Evolutionary conservation across 2,113 vertebrate species (phyloP).

Genomic region (Rhynchopsitta pachyrhyncha): DNA sequence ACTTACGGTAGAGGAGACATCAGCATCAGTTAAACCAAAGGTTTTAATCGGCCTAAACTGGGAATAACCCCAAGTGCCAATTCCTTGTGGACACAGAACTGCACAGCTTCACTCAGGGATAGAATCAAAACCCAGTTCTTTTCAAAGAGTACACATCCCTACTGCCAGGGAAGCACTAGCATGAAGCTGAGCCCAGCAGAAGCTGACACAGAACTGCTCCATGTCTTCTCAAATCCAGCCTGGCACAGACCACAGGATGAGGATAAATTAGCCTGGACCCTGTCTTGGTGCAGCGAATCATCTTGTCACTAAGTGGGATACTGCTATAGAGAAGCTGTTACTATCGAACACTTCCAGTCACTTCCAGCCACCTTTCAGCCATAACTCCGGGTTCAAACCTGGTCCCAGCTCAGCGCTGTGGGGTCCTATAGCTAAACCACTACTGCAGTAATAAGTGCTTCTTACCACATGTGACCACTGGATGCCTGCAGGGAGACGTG

Average conservation of each 20-base stretch:
- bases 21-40: neutral
- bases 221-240: neutral
- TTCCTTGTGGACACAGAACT: neutral
- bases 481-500: conserved; percentile 96
- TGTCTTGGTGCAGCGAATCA: neutral
- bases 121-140: neutral
- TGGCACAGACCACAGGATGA: neutral
- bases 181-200: neutral
- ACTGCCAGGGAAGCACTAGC: neutral
- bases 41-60: neutral
- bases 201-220: neutral
- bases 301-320: neutral
- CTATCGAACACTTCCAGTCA: neutral
- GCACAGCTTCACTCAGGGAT: neutral
- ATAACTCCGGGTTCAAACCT: neutral
- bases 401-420: neutral
- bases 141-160: neutral
- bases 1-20: neutral
- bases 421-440: neutral
- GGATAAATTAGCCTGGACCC: neutral
- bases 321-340: neutral
- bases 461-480: conserved; percentile 98
- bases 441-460: neutral
- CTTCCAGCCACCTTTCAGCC: neutral
- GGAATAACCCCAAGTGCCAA: neutral